phyloP scores from a whole-genome alignment of 2,797 vertebrate species.

The Siniperca scherzeri region DNA sequence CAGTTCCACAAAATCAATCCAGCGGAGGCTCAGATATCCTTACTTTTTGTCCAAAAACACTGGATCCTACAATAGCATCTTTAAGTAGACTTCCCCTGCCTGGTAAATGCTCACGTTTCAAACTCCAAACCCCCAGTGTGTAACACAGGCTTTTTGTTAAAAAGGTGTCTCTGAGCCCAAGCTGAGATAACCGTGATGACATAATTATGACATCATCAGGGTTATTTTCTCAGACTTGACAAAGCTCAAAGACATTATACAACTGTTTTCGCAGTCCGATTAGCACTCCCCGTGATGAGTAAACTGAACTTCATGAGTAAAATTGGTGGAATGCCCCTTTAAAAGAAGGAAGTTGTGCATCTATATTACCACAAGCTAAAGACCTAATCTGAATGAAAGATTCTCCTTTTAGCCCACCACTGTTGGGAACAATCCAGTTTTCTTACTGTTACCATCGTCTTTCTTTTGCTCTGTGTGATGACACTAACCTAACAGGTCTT shows the following conservation, averaged over 20 bases:
- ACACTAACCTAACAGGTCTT: constrained; percentile 50
- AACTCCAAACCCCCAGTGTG: background rate
- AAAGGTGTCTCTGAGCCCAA: background rate
- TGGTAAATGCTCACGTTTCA: constrained; percentile 3
- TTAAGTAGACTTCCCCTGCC: background rate
- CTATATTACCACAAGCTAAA: background rate
- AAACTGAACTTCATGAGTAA: background rate
- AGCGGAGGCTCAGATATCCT: constrained; percentile 1
- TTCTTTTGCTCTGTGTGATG: constrained; percentile 46
- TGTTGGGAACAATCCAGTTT: constrained; percentile 74
- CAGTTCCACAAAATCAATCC: background rate
- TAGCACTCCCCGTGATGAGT: background rate
- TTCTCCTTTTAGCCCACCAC: constrained; percentile 31
- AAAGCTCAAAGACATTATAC: constrained; percentile 13
- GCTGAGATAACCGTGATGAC: background rate
- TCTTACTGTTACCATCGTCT: constrained; percentile 37
- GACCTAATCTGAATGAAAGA: constrained; percentile 25
- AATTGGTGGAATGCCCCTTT: constrained; percentile 44
- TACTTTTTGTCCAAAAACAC: constrained; percentile 9
- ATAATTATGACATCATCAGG: constrained; percentile 3
- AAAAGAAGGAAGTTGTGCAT: constrained; percentile 23
- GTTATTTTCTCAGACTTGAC: constrained; percentile 23
- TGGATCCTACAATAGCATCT: background rate
- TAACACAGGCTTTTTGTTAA: background rate
- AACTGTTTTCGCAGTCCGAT: background rate